Evolutionary conservation across 2,888 invertebrate species (phyloP).

Genomic region (Tortricodes alternella): DNA sequence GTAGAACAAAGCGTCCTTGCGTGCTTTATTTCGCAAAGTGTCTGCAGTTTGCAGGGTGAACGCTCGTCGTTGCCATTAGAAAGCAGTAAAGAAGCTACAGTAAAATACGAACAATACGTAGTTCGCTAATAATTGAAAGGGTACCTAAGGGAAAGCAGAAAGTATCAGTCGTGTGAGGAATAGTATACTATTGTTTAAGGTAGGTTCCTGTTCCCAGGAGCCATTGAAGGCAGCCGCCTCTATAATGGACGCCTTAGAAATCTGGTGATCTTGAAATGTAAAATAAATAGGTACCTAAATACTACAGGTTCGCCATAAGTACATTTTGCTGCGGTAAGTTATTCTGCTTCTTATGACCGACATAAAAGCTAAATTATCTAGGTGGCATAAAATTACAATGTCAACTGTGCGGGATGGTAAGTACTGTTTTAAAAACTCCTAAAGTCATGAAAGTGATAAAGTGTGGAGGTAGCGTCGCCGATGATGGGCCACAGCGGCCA

Average conservation of each 20-base stretch:
- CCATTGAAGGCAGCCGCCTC: conserved; percentile 11
- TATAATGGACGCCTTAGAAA: conserved; percentile 11
- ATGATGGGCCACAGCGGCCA: conserved; percentile 67
- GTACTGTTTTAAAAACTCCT: conserved; percentile 70
- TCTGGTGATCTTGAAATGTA: conserved; percentile 5
- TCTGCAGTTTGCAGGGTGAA: conserved; percentile 13
- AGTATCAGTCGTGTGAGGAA: conserved; percentile 27
- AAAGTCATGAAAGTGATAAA: conserved; percentile 77
- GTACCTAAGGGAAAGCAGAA: conserved; percentile 52
- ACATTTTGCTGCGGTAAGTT: conserved; percentile 30
- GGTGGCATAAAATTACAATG: conserved; percentile 71
- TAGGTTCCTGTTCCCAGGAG: conserved; percentile 10
- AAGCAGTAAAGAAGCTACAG: conserved; percentile 49
- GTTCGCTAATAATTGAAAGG: conserved; percentile 56
- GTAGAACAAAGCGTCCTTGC: conserved; percentile 22
- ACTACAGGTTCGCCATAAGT: conserved; percentile 15
- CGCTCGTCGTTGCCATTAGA: conserved; percentile 34
- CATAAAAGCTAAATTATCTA: conserved; percentile 68
- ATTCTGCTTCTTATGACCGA: conserved; percentile 37
- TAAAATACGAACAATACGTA: conserved; percentile 63
- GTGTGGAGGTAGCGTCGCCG: conserved; percentile 60
- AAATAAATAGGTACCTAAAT: conserved; percentile 22
- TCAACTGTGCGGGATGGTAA: conserved; percentile 52
- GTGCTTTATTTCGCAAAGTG: conserved; percentile 7
- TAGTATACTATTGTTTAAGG: conserved; percentile 24